These are phyloP conservation scores for Platypus cylindrus DNA, from an alignment of 2,888 invertebrate species.

Conservation along the genomic window DNA sequence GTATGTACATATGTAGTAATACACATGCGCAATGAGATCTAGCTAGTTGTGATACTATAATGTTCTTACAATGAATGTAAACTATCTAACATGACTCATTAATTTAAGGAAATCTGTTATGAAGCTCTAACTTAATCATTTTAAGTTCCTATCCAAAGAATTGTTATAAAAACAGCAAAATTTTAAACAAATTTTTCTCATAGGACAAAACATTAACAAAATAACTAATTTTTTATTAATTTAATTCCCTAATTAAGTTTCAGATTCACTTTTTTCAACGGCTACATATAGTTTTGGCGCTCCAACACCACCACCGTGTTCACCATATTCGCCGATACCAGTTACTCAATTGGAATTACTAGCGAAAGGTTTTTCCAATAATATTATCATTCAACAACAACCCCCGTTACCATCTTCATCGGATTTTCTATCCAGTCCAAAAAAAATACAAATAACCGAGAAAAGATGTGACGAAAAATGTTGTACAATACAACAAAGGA, in stretches of 20 bases:
- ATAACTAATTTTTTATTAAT: no score
- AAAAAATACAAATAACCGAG: conserved; percentile 23
- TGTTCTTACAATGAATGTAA: no score
- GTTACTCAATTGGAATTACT: conserved; percentile 54
- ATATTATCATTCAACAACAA: conserved; percentile 36
- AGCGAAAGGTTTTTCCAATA: conserved; percentile 31
- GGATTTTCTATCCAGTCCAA: conserved; percentile 25
- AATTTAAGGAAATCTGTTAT: no score
- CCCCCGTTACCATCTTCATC: conserved; percentile 23
- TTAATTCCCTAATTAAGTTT: conserved; percentile 38
- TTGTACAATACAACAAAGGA: conserved; percentile 24
- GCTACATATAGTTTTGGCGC: conserved; percentile 52
- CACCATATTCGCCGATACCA: conserved; percentile 54
- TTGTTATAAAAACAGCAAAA: no score
- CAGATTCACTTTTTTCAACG: conserved; percentile 55
- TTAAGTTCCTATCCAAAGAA: no score
- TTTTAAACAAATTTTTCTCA: no score
- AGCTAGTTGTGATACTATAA: no score
- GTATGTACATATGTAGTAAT: no score
- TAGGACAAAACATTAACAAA: no score
- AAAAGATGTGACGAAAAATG: conserved; percentile 31
- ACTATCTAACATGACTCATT: no score
- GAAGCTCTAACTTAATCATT: no score
- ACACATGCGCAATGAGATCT: no score
- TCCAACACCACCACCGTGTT: conserved; percentile 50